Evolutionary conservation across 23 tunicate genomes (phyloP).

Genomic region (Phallusia fumigata): DNA sequence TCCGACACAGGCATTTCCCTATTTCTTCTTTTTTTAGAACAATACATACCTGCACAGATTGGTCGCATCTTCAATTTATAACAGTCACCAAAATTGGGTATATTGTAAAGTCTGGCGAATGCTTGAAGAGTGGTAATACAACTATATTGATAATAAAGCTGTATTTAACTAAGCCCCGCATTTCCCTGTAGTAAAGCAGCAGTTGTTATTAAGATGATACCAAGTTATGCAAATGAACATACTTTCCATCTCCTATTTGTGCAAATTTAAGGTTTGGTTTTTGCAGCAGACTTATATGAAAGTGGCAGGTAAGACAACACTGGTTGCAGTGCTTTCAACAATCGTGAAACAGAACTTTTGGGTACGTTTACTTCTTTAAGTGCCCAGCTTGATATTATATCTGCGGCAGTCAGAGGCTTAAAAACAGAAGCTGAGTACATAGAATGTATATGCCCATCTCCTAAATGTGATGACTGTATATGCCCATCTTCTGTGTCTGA

Average conservation of each 20-base stretch:
- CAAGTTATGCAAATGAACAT: background rate
- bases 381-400: conserved; percentile 26
- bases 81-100: conserved; percentile 17
- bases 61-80: background rate
- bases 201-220: background rate
- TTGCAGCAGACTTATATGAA: background rate
- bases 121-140: background rate
- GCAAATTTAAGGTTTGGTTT: background rate
- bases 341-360: conserved; percentile 18
- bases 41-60: conserved; percentile 23
- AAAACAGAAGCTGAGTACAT: background rate
- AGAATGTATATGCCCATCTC: background rate
- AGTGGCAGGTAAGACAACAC: background rate
- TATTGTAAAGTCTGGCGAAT: conserved; percentile 1
- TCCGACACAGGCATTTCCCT: conserved; percentile 19
- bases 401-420: background rate
- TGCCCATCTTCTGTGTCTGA: background rate
- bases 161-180: background rate
- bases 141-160: background rate
- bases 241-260: background rate
- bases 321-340: background rate
- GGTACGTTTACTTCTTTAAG: conserved; percentile 37
- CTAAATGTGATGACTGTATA: background rate
- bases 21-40: conserved; percentile 4
- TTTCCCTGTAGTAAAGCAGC: background rate